A percentile compares a stretch with the other conserved stretches of the same genome.
Evolutionary conservation across 2,797 vertebrate species (phyloP).

Genomic region (Salmo trutta): DNA sequence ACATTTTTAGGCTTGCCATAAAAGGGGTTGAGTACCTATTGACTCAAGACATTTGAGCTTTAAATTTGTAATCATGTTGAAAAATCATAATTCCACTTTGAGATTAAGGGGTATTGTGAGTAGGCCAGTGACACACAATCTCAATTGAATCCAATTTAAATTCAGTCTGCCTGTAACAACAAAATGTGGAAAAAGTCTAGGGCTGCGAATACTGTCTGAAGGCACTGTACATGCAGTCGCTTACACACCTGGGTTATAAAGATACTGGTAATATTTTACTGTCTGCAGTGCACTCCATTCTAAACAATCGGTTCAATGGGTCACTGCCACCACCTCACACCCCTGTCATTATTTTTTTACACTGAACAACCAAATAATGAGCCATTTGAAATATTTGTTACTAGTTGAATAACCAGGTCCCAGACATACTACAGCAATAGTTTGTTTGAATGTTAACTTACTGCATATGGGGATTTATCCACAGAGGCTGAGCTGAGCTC

Average conservation of each 20-base stretch:
- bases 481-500: slow-evolving; percentile 40
- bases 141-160: too few relatives aligned
- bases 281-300: background rate
- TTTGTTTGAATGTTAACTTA: background rate
- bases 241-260: slow-evolving; percentile 3
- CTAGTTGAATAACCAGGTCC: background rate
- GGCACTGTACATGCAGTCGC: background rate
- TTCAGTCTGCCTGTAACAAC: too few relatives aligned
- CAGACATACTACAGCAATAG: background rate
- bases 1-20: too few relatives aligned
- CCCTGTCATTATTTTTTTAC: too few relatives aligned
- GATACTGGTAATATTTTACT: background rate
- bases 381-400: background rate
- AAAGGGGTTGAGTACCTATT: too few relatives aligned
- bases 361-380: background rate
- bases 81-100: too few relatives aligned
- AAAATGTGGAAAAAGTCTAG: too few relatives aligned
- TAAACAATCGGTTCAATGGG: background rate
- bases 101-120: too few relatives aligned
- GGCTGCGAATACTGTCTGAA: too few relatives aligned
- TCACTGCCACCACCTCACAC: background rate
- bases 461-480: background rate
- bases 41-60: too few relatives aligned
- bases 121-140: too few relatives aligned
- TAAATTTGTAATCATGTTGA: too few relatives aligned